phyloP scores from a whole-genome alignment of 2,888 invertebrate species.

The Aleiodes testaceus region DNA sequence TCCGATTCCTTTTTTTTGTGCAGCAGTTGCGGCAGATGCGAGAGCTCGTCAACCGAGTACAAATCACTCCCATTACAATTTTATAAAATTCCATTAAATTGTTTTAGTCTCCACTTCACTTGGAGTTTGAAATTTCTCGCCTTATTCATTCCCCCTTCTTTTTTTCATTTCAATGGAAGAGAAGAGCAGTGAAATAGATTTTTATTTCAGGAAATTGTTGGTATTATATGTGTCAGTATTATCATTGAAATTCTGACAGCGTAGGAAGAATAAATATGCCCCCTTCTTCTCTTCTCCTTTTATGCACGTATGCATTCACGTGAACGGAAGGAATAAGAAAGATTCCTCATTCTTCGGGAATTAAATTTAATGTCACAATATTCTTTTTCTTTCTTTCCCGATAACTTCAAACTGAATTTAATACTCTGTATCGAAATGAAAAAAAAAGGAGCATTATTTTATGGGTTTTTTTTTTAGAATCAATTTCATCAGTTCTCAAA shows the following conservation, averaged over 20 bases:
- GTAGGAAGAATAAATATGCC: too few relatives aligned
- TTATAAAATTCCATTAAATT: conserved; percentile 18
- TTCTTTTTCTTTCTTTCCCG: not conserved
- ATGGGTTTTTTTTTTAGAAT: too few relatives aligned
- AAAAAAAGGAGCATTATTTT: too few relatives aligned
- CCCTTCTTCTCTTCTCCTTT: too few relatives aligned
- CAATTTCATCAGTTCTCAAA: too few relatives aligned
- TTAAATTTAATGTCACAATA: not conserved
- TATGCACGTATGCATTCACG: too few relatives aligned
- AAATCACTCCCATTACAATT: conserved; percentile 5
- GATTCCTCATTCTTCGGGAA: conserved; percentile 2
- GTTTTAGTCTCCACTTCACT: conserved; percentile 1
- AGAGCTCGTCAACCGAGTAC: conserved; percentile 8
- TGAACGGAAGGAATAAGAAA: not conserved
- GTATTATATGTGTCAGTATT: too few relatives aligned
- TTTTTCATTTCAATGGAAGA: not conserved
- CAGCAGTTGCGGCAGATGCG: conserved; percentile 1
- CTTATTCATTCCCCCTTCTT: not conserved
- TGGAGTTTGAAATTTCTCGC: too few relatives aligned
- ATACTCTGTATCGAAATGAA: too few relatives aligned
- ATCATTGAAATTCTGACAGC: too few relatives aligned
- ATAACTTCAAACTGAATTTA: not conserved
- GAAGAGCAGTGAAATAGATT: too few relatives aligned
- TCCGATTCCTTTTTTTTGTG: not conserved
- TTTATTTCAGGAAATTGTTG: too few relatives aligned